phyloP scores from a whole-genome alignment of 2,888 invertebrate genomes.

The Thecocarcelia acutangulata region DNA sequence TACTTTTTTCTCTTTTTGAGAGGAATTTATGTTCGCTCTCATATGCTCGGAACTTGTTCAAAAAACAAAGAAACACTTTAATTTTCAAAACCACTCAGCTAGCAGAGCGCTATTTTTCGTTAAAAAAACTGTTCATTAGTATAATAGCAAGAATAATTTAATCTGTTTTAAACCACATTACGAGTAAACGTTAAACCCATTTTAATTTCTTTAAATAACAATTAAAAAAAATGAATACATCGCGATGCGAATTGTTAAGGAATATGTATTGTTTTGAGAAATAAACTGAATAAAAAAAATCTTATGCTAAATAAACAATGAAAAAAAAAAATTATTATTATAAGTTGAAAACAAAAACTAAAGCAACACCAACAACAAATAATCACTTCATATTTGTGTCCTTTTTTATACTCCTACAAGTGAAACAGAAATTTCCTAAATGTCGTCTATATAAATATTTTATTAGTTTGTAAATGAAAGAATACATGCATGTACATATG shows the following conservation, averaged over 20 bases:
- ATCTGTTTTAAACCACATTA: too few relatives aligned
- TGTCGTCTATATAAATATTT: slow-evolving; percentile 57
- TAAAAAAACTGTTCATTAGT: too few relatives aligned
- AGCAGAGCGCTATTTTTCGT: too few relatives aligned
- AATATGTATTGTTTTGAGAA: slow-evolving; percentile 4
- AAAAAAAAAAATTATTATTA: background rate
- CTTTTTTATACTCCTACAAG: slow-evolving; percentile 62
- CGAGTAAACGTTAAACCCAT: too few relatives aligned
- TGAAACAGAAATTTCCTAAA: slow-evolving; percentile 66
- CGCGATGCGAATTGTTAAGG: slow-evolving; percentile 12
- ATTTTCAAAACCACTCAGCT: too few relatives aligned
- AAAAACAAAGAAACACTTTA: too few relatives aligned
- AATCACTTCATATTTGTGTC: slow-evolving; percentile 61
- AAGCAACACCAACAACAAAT: slow-evolving; percentile 59
- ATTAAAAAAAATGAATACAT: background rate
- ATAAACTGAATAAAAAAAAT: slow-evolving; percentile 13
- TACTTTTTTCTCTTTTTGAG: too few relatives aligned
- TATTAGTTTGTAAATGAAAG: slow-evolving; percentile 48
- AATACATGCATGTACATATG: background rate
- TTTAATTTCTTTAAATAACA: too few relatives aligned
- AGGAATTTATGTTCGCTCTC: too few relatives aligned
- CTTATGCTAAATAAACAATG: slow-evolving; percentile 10
- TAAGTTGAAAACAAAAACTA: slow-evolving; percentile 24
- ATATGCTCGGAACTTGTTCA: too few relatives aligned
- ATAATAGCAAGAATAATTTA: too few relatives aligned